Evolutionary conservation across 2,888 invertebrate species (phyloP), one percentile per base, ranked within the genome.

Genomic region (Pogonocherus hispidulus): DNA sequence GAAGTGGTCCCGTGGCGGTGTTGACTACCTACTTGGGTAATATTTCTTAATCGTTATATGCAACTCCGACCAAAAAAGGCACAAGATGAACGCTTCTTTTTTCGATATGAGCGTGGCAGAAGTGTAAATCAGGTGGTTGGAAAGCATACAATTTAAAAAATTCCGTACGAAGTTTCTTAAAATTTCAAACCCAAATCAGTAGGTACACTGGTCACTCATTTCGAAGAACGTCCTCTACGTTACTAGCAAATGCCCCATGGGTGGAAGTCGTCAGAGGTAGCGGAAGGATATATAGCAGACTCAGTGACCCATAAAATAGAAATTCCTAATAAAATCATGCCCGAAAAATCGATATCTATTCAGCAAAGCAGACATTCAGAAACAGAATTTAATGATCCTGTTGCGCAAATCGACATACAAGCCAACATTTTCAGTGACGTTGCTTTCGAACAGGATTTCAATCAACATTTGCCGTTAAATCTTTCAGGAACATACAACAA

Each of bases 191-290:
- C 27, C 8, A 41, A 41, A 14, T 41, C 41, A 41, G 41, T n/a
- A n/a, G n/a, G n/a, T 41, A 41, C 41, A 41, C 41, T 9, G 41
- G 41, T 9, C 5, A 41, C 41, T 41, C 41, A 9, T 41, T 41
- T 41, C n/a, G 41, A 41, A 41, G 41, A 41, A 41, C 41, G 41
- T 14, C 41, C 41, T 41, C 41, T 41, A 41, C 41, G 16, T 41
- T 41, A 41, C 41, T 41, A 41, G 41, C 5, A 41, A 41, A 41
- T 41, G 41, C 41, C 41, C 41, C 41, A 41, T 41, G 41, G 41
- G n/a, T 41, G 41, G 41, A 41, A 14, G 41, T 41, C n/a, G 3
- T 41, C 41, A 41, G 8, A 41, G 16, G 41, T 41, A 41, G 41
- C 41, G 41, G 41, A 41, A 41, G n/a, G 41, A 41, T 41, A 41